Evolutionary conservation across 2,888 invertebrate species (phyloP), one percentile per base, ranked within the genome.

Genomic region (Pristionchus maxplancki): DNA sequence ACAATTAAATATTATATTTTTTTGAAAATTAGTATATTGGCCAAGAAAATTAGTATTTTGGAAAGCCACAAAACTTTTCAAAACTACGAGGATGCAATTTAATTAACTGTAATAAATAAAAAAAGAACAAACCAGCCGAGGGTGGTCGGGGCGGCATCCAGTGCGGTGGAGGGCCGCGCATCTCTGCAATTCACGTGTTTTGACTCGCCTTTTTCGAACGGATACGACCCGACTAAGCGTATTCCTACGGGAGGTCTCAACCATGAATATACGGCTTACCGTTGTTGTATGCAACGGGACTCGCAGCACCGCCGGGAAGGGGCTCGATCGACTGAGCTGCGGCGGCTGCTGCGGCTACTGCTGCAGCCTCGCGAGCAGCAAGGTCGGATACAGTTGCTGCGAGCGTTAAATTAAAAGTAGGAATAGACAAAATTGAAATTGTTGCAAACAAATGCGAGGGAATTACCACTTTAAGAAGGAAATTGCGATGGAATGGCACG

Each of bases 121-220:
- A 24, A 74, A 74, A 4, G 3, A 15, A 40, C 31, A 40, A 40
- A 78, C 88, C 90, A 20, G 81, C 37, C 13, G 88, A 88, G 9
- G 91, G 91, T 20, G 92, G 92, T 28, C 90, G 90, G 15, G 92
- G 92, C 50, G 90, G 91, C 67, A 89, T 91, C 89, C 91, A 90
- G 28, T 90, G 84, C 24, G 92, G 92, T 28, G 92, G 92, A 40
- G 91, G 91, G 44, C 90, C 90, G 17, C 89, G 82, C 89, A 89
- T 89, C 87, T 88, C 91, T 71, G 78, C 48, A 78, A 78, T 9
- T 78, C 28, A 78, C 78, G 78, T 78, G 78, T 78, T 78, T 44
- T 78, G n/a, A 78, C 78, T 24, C 71, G 71, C 40, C 17, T 6
- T 20, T 20, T 74, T 40, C 89, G 89, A 48, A 40, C n/a, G 6